These are phyloP conservation scores for Sipha flava DNA, from an alignment of 1,140 invertebrate genomes.

Conservation along the genomic window DNA sequence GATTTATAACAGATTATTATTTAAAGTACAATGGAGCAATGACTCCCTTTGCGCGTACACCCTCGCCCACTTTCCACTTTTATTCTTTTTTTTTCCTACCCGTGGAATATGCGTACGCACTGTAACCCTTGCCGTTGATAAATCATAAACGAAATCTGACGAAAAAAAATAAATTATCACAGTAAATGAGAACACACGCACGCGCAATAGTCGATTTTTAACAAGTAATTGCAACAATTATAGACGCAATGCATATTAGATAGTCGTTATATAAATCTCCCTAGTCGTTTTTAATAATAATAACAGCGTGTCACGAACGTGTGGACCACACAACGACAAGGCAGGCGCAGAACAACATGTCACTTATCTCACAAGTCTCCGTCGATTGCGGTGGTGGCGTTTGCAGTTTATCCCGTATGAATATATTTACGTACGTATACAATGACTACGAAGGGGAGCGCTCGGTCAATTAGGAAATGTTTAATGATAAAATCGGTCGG, in stretches of 20 bases:
- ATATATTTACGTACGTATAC: not conserved
- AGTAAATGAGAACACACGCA: not conserved
- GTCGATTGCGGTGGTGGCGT: no score
- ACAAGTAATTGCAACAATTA: no score
- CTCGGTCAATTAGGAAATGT: conserved; percentile 10
- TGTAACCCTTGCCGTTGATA: not conserved
- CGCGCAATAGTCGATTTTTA: not conserved
- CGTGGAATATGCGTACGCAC: not conserved
- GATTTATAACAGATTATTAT: not conserved
- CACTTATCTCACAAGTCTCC: no score
- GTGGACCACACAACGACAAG: no score
- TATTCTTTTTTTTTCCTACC: not conserved
- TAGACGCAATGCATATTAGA: no score
- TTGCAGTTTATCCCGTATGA: no score
- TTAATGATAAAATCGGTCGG: conserved; percentile 21
- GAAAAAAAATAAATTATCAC: not conserved
- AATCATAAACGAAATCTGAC: not conserved
- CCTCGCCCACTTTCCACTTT: not conserved
- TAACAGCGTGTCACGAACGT: no score
- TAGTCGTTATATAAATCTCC: no score
- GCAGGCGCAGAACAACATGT: no score
- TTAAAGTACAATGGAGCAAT: not conserved
- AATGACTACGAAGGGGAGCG: not conserved
- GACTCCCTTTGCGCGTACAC: not conserved
- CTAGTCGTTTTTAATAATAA: no score